phyloP scores from a whole-genome alignment of 2,797 vertebrate genomes.

The Urosaurus nigricauda region DNA sequence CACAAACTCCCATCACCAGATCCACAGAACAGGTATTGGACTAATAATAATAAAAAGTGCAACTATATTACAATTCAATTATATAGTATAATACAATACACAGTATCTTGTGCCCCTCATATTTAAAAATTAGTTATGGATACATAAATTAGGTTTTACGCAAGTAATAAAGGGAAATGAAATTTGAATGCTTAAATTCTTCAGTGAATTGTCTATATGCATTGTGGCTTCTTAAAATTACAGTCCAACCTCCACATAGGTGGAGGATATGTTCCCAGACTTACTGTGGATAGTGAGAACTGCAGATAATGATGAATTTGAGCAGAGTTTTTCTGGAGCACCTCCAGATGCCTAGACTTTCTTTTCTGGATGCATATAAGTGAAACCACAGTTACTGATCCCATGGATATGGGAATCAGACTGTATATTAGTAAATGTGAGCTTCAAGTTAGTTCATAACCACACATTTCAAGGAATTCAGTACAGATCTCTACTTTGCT shows the following conservation, averaged over 20 bases:
- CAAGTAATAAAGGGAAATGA: background rate
- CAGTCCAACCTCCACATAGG: too few relatives aligned
- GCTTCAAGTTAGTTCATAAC: background rate
- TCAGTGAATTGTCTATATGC: background rate
- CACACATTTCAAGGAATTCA: background rate
- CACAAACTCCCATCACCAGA: background rate
- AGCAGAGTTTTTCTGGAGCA: too few relatives aligned
- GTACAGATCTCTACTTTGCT: background rate
- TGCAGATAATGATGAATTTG: too few relatives aligned
- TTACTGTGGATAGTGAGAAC: too few relatives aligned
- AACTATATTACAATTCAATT: background rate
- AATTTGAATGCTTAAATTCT: background rate
- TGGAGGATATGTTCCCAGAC: too few relatives aligned
- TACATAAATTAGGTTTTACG: background rate
- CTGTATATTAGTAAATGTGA: background rate
- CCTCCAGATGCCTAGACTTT: too few relatives aligned
- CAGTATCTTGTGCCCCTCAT: too few relatives aligned
- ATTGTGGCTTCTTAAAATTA: background rate
- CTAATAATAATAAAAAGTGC: background rate
- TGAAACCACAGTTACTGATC: too few relatives aligned
- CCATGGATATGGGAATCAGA: too few relatives aligned
- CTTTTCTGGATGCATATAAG: too few relatives aligned
- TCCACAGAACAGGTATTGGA: background rate
- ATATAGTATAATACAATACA: background rate
- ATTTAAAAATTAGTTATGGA: background rate